Evolutionary conservation across 1,140 invertebrate genomes (phyloP).

Genomic region (Leguminivora glycinivorella): DNA sequence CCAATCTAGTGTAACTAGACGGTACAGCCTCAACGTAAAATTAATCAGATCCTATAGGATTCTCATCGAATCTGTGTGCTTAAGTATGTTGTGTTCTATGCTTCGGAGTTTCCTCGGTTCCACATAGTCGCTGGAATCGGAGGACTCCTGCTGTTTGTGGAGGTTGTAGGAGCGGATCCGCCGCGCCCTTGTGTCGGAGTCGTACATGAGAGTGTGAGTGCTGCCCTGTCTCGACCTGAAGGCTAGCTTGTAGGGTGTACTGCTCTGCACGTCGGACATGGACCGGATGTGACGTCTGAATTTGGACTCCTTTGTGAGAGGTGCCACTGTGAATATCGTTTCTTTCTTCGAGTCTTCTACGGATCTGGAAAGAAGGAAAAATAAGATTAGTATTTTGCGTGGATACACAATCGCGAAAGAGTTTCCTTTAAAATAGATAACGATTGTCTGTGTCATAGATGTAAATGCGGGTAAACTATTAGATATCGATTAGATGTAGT

Average conservation of each 20-base stretch:
- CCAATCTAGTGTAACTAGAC: slow-evolving; percentile 54
- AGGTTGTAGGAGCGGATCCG: slow-evolving; percentile 51
- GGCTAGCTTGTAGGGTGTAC: slow-evolving; percentile 62
- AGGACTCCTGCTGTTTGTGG: slow-evolving; percentile 54
- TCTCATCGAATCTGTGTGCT: slow-evolving; percentile 70
- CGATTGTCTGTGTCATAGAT: too few relatives aligned
- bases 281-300: slow-evolving; percentile 67
- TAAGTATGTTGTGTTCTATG: slow-evolving; percentile 64
- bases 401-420: not conserved
- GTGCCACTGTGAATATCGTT: slow-evolving; percentile 49
- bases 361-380: slow-evolving; percentile 60
- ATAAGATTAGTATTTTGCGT: not conserved
- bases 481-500: not conserved
- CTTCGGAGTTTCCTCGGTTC: slow-evolving; percentile 54
- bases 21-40: slow-evolving; percentile 46
- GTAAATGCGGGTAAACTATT: too few relatives aligned
- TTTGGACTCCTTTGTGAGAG: slow-evolving; percentile 67
- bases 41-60: slow-evolving; percentile 61
- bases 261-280: slow-evolving; percentile 72
- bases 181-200: slow-evolving; percentile 64
- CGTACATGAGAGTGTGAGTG: slow-evolving; percentile 61
- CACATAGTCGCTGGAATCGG: slow-evolving; percentile 65
- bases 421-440: too few relatives aligned
- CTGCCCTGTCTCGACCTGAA: slow-evolving; percentile 58
- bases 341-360: slow-evolving; percentile 57